Evolutionary conservation across 2,888 invertebrate species (phyloP).

Genomic region (Panzeria rudis): DNA sequence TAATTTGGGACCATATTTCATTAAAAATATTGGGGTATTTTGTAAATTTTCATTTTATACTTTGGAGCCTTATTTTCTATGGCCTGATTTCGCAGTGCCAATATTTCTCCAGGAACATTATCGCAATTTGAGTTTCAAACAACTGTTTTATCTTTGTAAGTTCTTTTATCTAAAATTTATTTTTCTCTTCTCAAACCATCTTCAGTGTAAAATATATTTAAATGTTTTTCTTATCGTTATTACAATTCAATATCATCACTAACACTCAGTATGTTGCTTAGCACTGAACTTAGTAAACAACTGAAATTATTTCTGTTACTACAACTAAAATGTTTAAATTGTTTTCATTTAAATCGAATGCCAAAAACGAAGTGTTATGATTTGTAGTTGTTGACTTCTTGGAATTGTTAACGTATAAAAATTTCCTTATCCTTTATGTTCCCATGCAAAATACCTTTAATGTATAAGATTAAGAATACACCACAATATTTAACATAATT

Average conservation of each 20-base stretch:
- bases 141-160: too few relatives aligned
- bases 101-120: too few relatives aligned
- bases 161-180: background rate
- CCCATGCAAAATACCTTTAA: background rate
- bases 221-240: conserved; percentile 4
- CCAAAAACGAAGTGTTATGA: conserved; percentile 43
- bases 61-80: too few relatives aligned
- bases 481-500: conserved; percentile 39
- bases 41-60: too few relatives aligned
- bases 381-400: conserved; percentile 36
- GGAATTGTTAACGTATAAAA: conserved; percentile 25
- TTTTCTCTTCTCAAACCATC: background rate
- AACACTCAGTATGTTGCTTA: conserved; percentile 63
- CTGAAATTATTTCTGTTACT: conserved; percentile 31
- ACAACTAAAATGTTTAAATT: conserved; percentile 37
- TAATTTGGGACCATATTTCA: too few relatives aligned
- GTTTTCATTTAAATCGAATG: conserved; percentile 32
- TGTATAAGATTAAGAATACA: conserved; percentile 24
- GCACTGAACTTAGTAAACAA: conserved; percentile 65
- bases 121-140: too few relatives aligned
- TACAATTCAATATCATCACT: conserved; percentile 40
- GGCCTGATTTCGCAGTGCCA: too few relatives aligned
- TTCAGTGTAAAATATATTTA: background rate
- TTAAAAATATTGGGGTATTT: too few relatives aligned
- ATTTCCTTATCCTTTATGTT: background rate